Conservation (phyloP, 2,113 vertebrate species). For the Arizona elegans region DNA sequence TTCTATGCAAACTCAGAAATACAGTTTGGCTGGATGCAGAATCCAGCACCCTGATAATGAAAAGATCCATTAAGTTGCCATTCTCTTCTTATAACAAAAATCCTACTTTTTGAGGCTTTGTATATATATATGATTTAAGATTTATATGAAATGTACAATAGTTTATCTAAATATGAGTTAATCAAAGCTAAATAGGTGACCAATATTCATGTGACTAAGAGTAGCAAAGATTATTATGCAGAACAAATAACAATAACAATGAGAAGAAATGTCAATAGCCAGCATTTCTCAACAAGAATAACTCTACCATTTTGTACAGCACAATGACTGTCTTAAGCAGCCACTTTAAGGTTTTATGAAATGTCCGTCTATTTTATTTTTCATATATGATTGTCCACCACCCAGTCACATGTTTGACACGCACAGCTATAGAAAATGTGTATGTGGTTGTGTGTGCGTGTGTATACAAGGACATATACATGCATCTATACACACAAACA, state of each 20-base stretch:
- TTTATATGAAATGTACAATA: neutral
- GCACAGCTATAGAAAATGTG: neutral
- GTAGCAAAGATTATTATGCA: neutral
- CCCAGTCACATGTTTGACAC: neutral
- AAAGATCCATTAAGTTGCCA: neutral
- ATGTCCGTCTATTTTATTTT: neutral
- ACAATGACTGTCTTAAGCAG: neutral
- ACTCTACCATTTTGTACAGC: neutral
- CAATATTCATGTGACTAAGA: neutral
- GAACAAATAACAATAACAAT: neutral
- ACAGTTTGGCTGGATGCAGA: neutral
- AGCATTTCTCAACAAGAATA: neutral
- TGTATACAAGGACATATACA: neutral
- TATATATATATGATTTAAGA: neutral
- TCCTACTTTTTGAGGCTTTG: neutral
- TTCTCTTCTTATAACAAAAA: neutral
- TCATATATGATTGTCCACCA: neutral
- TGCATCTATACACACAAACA: neutral
- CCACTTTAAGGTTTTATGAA: neutral
- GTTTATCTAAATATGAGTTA: neutral
- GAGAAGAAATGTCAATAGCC: neutral
- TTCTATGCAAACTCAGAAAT: neutral
- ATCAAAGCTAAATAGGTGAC: neutral
- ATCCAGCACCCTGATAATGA: neutral
- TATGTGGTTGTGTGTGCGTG: neutral